phyloP scores from a whole-genome alignment of 2,888 invertebrate species.

The Elegia similella region DNA sequence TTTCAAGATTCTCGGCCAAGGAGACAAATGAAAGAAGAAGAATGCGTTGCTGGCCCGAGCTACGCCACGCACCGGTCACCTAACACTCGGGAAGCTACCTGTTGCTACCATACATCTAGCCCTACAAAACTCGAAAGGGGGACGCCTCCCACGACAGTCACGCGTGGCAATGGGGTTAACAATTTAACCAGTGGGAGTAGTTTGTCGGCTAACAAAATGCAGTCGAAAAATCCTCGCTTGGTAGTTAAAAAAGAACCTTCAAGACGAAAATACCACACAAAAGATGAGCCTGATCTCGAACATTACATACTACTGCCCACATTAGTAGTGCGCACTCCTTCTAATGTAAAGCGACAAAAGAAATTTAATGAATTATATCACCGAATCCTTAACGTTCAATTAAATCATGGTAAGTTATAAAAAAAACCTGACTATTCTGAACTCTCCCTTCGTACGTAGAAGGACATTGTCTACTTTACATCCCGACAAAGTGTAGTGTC shows the following conservation, averaged over 20 bases:
- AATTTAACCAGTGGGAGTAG: slow-evolving; percentile 53
- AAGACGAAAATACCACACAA: slow-evolving; percentile 44
- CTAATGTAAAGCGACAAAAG: slow-evolving; percentile 69
- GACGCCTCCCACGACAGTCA: slow-evolving; percentile 17
- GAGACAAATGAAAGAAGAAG: slow-evolving; percentile 42
- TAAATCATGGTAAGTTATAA: slow-evolving; percentile 46
- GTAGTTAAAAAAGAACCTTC: slow-evolving; percentile 59
- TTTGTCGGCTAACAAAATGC: slow-evolving; percentile 38
- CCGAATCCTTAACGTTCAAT: slow-evolving; percentile 60
- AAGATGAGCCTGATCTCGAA: slow-evolving; percentile 62
- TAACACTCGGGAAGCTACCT: slow-evolving; percentile 50
- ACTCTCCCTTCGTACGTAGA: no score
- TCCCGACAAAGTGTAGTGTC: no score
- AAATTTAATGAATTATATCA: slow-evolving; percentile 73
- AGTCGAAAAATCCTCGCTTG: slow-evolving; percentile 49
- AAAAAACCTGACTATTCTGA: no score
- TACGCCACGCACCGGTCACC: slow-evolving; percentile 41
- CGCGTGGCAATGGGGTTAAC: slow-evolving; percentile 25
- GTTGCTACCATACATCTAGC: slow-evolving; percentile 57
- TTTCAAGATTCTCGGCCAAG: slow-evolving; percentile 39
- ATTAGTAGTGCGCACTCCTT: slow-evolving; percentile 67
- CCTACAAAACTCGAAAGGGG: slow-evolving; percentile 36
- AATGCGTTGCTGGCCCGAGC: slow-evolving; percentile 63
- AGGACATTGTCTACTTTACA: no score
- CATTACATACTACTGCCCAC: slow-evolving; percentile 70